A percentile compares a stretch with the other conserved stretches of the same genome.
Conservation (phyloP, 2,113 vertebrate genomes). For the Hippocampus zosterae region DNA sequence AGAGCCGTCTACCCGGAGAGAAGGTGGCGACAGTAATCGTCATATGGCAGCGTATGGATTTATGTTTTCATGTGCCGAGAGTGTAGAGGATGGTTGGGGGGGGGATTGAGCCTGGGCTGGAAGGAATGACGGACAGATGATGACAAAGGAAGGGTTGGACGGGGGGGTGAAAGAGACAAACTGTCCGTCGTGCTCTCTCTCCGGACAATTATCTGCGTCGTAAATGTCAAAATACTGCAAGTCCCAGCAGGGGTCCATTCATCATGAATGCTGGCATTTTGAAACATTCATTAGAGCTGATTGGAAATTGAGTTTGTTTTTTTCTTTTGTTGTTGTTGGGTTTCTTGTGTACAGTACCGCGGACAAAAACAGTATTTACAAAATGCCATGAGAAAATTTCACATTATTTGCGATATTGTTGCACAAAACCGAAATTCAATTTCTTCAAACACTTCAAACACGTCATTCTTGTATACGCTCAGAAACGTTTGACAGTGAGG, state of each 20-base stretch:
- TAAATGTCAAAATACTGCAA: slow-evolving; percentile 39
- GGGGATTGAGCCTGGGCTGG: slow-evolving; percentile 23
- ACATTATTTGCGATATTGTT: background rate
- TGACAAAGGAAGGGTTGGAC: slow-evolving; percentile 36
- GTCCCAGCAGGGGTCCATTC: slow-evolving; percentile 11
- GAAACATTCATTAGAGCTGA: slow-evolving; percentile 48
- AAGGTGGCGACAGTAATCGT: slow-evolving; percentile 45
- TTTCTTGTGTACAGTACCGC: background rate
- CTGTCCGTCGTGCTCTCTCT: slow-evolving; percentile 23
- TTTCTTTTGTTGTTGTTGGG: background rate
- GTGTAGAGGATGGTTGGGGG: slow-evolving; percentile 20
- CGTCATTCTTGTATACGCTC: background rate
- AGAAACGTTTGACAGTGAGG: background rate
- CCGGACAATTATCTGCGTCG: slow-evolving; percentile 24
- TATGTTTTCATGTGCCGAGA: slow-evolving; percentile 51
- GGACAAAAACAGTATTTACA: background rate
- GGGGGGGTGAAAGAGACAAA: slow-evolving; percentile 24
- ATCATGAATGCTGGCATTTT: slow-evolving; percentile 31
- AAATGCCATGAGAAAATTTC: background rate
- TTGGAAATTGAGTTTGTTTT: slow-evolving; percentile 42
- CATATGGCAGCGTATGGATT: slow-evolving; percentile 47
- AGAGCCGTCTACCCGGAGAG: slow-evolving; percentile 55
- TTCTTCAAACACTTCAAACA: background rate
- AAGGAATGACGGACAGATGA: slow-evolving; percentile 32
- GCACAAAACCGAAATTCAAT: background rate